Conservation (phyloP, 2,888 invertebrate species). For the Odiellus spinosus region DNA sequence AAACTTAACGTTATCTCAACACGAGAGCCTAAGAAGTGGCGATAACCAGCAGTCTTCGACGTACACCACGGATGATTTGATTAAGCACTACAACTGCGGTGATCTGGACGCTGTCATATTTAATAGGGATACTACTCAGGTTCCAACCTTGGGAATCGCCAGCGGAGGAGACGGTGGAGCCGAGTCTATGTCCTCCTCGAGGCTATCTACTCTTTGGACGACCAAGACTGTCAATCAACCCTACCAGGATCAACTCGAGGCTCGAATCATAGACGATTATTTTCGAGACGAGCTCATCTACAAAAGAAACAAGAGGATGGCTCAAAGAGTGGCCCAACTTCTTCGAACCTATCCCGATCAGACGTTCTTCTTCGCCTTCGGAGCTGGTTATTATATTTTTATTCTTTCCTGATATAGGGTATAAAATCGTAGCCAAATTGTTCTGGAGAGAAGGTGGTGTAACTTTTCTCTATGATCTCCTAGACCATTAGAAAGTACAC, state of each 20-base stretch:
- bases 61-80: constrained; percentile 29
- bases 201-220: neutral
- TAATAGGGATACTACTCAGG: constrained; percentile 27
- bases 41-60: constrained; percentile 7
- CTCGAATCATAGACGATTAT: constrained; percentile 33
- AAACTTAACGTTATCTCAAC: constrained; percentile 33
- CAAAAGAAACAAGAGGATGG: constrained; percentile 37
- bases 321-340: constrained; percentile 31
- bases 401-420: neutral
- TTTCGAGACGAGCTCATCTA: constrained; percentile 37
- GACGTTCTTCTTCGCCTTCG: constrained; percentile 39
- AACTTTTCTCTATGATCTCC: neutral
- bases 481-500: constrained; percentile 6
- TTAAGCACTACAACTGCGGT: constrained; percentile 35
- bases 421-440: constrained; percentile 3
- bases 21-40: constrained; percentile 28
- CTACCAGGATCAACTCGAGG: constrained; percentile 20
- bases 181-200: constrained; percentile 4
- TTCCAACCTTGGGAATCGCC: constrained; percentile 21
- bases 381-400: constrained; percentile 31
- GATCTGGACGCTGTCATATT: constrained; percentile 32
- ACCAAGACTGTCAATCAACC: neutral
- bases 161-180: too few relatives aligned
- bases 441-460: neutral
- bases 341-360: constrained; percentile 31